Evolutionary conservation across 2,888 invertebrate genomes (phyloP), one percentile per base, ranked within the genome.

Genomic region (Eubasilissa splendida): DNA sequence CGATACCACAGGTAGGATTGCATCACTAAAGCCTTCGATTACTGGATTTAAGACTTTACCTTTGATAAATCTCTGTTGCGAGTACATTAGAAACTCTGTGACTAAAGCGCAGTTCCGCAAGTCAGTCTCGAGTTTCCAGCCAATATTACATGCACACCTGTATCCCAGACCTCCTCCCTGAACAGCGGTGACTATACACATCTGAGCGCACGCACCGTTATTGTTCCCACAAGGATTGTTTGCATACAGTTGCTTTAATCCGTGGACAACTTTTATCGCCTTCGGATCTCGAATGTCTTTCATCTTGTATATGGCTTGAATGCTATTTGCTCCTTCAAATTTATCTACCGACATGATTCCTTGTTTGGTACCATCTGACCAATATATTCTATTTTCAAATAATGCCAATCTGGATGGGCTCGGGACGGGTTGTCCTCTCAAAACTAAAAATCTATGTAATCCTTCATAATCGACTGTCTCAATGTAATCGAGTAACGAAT

Each of bases 381-480:
- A 98, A 88, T 93, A 97, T 7, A 98, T 94, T 52, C 95, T 90
- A 85, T 95, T 96, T 87, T 97, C 97, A 87, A 97, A 97, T 0
- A 97, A 88, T 0, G 97, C 94, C 56, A 97, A 87, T 11, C 96
- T 91, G 0, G 96, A 94, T 0, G 97, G 97, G 75, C 95, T 95
- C 3, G 97, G 97, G 0, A 97, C 96, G 83, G 95, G 93, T 83
- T 95, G 94, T 2, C 97, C 96, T 80, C 96, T 89, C 3, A 97
- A 89, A 0, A 97, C 94, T 87, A 96, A 92, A 82, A 95, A 94
- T 83, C 98, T 91, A 84, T 95, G 93, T 82, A 93, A 92, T 0
- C 98, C 98, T 76, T 96, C 93, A 88, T 99, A 99, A 87, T 98
- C 97, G 0, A 98, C 96, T 0, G 97, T 96, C 87, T 99, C 98